These are phyloP conservation scores for Lemur catta DNA, from an alignment of 2,797 vertebrate species.

Conservation along the genomic window DNA sequence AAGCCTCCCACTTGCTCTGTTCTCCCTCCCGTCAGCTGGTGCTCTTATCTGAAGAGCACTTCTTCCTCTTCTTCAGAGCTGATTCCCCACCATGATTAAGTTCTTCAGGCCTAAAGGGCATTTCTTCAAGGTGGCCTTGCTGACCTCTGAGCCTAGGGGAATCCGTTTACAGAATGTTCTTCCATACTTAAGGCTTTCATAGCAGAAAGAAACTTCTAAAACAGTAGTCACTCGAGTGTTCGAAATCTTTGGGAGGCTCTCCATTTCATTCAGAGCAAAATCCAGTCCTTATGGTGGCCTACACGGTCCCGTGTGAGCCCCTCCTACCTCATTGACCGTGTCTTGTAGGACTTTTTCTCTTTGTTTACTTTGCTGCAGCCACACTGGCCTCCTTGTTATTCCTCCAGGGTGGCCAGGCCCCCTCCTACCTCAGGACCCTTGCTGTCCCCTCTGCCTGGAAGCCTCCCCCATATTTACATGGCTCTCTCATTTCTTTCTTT, in stretches of 20 bases:
- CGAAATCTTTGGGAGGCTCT: background rate
- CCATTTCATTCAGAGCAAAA: background rate
- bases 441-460: background rate
- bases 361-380: background rate
- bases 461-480: background rate
- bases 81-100: background rate
- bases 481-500: background rate
- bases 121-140: background rate
- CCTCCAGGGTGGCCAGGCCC: background rate
- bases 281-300: background rate
- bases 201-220: background rate
- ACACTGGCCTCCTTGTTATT: background rate
- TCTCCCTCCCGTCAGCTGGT: background rate
- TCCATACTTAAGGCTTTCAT: background rate
- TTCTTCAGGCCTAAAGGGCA: background rate
- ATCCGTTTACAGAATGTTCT: background rate
- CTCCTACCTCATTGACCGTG: background rate
- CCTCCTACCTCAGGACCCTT: background rate
- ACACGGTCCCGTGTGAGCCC: accelerated
- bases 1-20: background rate
- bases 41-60: background rate
- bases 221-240: background rate
- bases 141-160: background rate
- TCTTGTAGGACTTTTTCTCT: background rate
- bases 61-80: no score